Percentiles rank a stretch among this genome's conserved stretches.
Evolutionary conservation across 2,113 vertebrate species (phyloP).

Genomic region (Steatornis caripensis): DNA sequence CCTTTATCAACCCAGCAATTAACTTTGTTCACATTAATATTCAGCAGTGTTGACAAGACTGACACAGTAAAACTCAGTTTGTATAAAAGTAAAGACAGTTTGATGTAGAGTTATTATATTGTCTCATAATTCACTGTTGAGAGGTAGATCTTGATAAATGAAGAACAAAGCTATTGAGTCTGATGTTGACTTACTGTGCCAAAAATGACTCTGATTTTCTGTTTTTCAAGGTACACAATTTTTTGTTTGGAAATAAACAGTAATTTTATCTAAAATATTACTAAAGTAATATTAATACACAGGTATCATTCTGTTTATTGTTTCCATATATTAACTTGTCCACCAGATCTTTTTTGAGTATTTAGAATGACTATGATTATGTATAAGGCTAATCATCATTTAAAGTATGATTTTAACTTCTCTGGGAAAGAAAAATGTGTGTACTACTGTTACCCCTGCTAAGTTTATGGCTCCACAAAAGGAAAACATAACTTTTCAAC

Average conservation of each 20-base stretch:
- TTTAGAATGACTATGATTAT: constrained; percentile 31
- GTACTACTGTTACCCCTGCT: neutral
- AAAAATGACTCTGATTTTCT: constrained; percentile 65
- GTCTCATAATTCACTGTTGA: constrained; percentile 72
- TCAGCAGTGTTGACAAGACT: constrained; percentile 81
- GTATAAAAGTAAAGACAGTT: constrained; percentile 80
- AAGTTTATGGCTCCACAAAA: neutral
- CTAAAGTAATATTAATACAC: constrained; percentile 51
- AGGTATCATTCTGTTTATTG: neutral
- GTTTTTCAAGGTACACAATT: constrained; percentile 65
- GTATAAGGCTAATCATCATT: constrained; percentile 11
- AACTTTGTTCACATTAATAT: constrained; percentile 86
- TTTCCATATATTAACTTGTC: neutral
- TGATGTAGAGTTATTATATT: constrained; percentile 77
- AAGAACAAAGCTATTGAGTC: constrained; percentile 76
- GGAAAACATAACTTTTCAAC: neutral
- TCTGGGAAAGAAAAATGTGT: neutral
- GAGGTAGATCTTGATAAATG: constrained; percentile 68
- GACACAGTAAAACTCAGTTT: constrained; percentile 81
- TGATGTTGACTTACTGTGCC: constrained; percentile 73
- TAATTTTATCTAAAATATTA: constrained; percentile 71
- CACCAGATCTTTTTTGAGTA: neutral
- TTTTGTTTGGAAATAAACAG: constrained; percentile 78
- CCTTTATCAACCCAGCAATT: constrained; percentile 82
- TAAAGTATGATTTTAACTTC: constrained; percentile 26